Evolutionary conservation across 2,113 vertebrate species (phyloP).

Genomic region (Cichladusa arquata): DNA sequence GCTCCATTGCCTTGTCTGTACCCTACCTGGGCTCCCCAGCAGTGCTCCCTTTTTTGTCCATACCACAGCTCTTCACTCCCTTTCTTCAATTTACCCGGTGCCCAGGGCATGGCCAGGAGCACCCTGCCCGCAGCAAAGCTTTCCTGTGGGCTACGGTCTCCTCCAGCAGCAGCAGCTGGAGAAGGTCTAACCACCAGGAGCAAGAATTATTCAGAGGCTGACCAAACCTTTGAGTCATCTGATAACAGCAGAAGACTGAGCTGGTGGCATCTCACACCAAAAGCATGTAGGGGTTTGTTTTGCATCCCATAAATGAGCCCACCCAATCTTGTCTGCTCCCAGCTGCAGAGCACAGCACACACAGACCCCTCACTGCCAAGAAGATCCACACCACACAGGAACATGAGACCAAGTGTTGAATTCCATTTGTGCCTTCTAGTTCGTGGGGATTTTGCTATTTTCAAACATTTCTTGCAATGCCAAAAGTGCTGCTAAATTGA

Average conservation of each 20-base stretch:
- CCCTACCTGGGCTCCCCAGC: fast-evolving
- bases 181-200: background rate
- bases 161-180: background rate
- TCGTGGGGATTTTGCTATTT: background rate
- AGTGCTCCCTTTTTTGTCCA: fast-evolving
- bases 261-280: background rate
- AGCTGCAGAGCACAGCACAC: background rate
- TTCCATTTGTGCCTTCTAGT: background rate
- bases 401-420: background rate
- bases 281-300: background rate
- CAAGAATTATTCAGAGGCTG: background rate
- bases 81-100: fast-evolving
- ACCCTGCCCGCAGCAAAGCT: background rate
- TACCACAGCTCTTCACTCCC: background rate
- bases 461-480: background rate
- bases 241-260: background rate
- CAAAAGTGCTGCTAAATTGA: background rate
- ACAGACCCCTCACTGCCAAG: background rate
- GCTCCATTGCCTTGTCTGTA: background rate
- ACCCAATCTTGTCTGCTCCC: background rate
- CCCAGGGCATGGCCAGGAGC: background rate
- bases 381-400: background rate
- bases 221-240: background rate
- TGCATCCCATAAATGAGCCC: background rate
- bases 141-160: background rate